A percentile compares a stretch with the other conserved stretches of the same genome.
These are phyloP conservation scores for Aleadryas rufinucha DNA, from an alignment of 2,113 vertebrate genomes.

Conservation along the genomic window DNA sequence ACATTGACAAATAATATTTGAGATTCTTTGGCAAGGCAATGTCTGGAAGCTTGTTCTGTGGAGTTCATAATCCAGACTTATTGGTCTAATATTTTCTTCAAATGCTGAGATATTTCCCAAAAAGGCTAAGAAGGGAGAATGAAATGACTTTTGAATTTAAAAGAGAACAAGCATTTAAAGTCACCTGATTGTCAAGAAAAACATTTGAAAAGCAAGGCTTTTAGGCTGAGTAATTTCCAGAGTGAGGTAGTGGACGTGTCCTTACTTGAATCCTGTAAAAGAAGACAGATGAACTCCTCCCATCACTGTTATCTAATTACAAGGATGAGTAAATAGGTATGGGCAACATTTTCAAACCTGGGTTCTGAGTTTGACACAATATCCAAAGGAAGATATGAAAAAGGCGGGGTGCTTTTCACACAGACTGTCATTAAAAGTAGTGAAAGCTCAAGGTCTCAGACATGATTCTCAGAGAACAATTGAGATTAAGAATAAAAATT, in stretches of 20 bases:
- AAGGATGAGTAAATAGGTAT: conserved; percentile 62
- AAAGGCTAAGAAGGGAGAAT: neutral
- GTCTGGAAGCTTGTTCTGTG: neutral
- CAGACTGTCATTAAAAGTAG: neutral
- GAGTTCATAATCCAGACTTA: neutral
- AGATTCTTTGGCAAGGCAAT: neutral
- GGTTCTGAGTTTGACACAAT: conserved; percentile 41
- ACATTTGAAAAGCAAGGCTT: neutral
- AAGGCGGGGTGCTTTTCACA: neutral
- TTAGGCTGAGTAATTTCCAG: conserved; percentile 44
- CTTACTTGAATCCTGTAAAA: conserved; percentile 34
- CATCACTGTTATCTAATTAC: conserved; percentile 65
- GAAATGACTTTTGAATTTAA: neutral
- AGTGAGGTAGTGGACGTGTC: conserved; percentile 25
- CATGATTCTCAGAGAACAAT: neutral
- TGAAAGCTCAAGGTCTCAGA: neutral
- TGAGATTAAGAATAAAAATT: neutral
- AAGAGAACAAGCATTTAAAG: neutral
- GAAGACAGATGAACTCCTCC: conserved; percentile 46
- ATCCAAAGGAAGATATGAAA: neutral
- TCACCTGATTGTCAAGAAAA: neutral
- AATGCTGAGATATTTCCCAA: neutral
- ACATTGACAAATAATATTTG: neutral
- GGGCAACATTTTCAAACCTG: conserved; percentile 40
- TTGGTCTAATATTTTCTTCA: neutral